phyloP scores from a whole-genome alignment of 2,888 invertebrate genomes.

The Drosophila lutescens region DNA sequence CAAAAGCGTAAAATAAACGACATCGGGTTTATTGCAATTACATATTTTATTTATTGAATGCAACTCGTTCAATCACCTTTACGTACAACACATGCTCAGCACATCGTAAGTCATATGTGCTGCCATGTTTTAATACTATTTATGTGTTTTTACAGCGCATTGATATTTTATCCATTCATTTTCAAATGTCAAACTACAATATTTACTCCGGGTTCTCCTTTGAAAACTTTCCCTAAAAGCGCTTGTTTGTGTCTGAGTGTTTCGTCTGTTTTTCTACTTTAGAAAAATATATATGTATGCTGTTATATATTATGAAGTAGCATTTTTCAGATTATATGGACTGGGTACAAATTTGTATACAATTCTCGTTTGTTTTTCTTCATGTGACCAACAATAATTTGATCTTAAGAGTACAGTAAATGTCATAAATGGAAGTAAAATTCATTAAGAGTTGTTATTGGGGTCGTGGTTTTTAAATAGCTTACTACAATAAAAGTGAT shows the following conservation, averaged over 20 bases:
- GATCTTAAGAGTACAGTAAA: conserved; percentile 59
- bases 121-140: conserved; percentile 67
- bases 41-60: conserved; percentile 75
- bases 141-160: conserved; percentile 77
- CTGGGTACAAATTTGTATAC: conserved; percentile 78
- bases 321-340: conserved; percentile 75
- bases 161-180: conserved; percentile 61
- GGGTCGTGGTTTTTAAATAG: conserved; percentile 33
- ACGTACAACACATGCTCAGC: conserved; percentile 51
- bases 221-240: conserved; percentile 51
- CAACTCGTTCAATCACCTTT: conserved; percentile 69
- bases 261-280: conserved; percentile 52
- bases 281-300: conserved; percentile 74
- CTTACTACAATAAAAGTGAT: conserved; percentile 20
- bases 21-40: conserved; percentile 44
- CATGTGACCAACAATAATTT: conserved; percentile 41
- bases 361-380: conserved; percentile 50
- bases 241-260: conserved; percentile 50
- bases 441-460: conserved; percentile 59
- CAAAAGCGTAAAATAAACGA: neutral
- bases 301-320: conserved; percentile 69
- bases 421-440: conserved; percentile 73
- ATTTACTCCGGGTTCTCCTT: conserved; percentile 34
- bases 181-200: conserved; percentile 57
- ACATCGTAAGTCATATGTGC: conserved; percentile 47